phyloP scores from a whole-genome alignment of 2,888 invertebrate genomes.

The Dolomedes plantarius region DNA sequence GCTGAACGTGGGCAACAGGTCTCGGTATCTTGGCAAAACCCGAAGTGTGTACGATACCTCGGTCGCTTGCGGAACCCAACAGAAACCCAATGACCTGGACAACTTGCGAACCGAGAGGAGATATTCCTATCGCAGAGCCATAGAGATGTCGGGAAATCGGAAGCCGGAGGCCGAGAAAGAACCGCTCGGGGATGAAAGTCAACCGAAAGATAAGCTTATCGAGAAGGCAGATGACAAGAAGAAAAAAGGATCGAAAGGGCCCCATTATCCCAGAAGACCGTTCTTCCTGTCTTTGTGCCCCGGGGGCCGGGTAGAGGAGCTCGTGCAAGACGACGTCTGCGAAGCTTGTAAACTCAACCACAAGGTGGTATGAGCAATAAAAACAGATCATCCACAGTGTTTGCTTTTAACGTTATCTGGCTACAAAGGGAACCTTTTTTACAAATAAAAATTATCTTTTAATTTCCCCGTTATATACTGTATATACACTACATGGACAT shows the following conservation, averaged over 20 bases:
- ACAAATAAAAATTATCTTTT: no score
- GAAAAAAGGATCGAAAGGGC: not conserved
- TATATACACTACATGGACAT: no score
- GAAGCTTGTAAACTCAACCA: conserved; percentile 5
- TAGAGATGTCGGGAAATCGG: not conserved
- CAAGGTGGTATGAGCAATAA: no score
- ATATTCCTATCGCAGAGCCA: not conserved
- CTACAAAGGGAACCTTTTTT: no score
- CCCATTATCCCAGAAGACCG: not conserved
- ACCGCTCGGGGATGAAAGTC: no score
- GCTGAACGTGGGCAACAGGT: not conserved
- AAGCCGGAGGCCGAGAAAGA: no score
- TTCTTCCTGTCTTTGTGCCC: not conserved
- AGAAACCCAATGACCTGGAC: no score
- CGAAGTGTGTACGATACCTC: not conserved
- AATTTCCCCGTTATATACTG: no score
- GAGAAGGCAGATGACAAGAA: not conserved
- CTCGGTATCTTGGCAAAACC: not conserved
- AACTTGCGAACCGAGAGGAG: not conserved
- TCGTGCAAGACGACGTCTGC: not conserved
- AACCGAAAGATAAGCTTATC: no score
- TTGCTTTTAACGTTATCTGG: no score
- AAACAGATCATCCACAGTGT: no score
- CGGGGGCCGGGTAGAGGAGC: not conserved
- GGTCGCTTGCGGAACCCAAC: no score